Percentiles rank a stretch among this genome's conserved stretches.
Evolutionary conservation across 2,888 invertebrate genomes (phyloP).

Genomic region (Sthenelais limicola): DNA sequence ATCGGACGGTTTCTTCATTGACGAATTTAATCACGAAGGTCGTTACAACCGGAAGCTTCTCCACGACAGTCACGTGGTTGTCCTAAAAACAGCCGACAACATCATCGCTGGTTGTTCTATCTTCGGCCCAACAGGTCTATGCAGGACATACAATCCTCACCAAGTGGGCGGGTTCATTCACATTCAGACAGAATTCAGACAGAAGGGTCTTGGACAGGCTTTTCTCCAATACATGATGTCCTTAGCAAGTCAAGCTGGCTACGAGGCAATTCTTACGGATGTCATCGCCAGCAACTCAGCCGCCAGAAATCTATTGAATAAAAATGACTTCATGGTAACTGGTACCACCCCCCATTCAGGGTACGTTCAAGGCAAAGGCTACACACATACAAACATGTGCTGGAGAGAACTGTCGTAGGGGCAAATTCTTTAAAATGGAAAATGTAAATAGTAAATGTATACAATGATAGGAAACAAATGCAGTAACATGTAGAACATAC

Average conservation of each 20-base stretch:
- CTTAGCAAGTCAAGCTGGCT: neutral
- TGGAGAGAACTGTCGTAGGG: too few relatives aligned
- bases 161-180: constrained; percentile 2
- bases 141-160: constrained; percentile 2
- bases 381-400: neutral
- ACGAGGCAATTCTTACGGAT: constrained; percentile 4
- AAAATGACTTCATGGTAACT: neutral
- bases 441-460: too few relatives aligned
- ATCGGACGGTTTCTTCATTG: constrained; percentile 34
- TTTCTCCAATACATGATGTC: neutral
- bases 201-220: constrained; percentile 9
- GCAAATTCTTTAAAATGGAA: too few relatives aligned
- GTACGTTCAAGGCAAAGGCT: neutral
- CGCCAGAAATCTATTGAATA: neutral
- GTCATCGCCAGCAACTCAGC: neutral
- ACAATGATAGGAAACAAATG: too few relatives aligned
- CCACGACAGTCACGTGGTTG: constrained; percentile 9
- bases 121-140: constrained; percentile 18
- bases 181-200: constrained; percentile 2
- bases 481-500: too few relatives aligned
- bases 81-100: constrained; percentile 13
- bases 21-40: constrained; percentile 28
- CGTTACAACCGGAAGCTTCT: constrained; percentile 36
- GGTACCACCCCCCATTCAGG: constrained; percentile 7
- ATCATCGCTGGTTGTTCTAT: constrained; percentile 12